Evolutionary conservation across 2,888 invertebrate genomes (phyloP), one percentile per base, ranked within the genome.

Genomic region (Dolichomitus sp.): DNA sequence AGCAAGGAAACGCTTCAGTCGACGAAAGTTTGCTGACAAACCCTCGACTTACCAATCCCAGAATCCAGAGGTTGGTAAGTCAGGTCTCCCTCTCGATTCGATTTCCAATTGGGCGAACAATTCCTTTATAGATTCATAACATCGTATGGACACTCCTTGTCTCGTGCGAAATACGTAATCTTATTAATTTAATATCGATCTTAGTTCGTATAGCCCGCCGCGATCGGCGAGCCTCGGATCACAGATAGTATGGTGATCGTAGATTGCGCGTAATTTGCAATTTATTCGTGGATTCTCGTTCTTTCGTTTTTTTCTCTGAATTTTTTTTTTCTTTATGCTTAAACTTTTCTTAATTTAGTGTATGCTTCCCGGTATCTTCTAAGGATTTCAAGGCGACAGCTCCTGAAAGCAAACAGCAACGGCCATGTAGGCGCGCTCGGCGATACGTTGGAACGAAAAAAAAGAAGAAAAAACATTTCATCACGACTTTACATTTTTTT

Each of bases 311-410:
- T 48, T 77, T 57, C 78, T 59, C 40, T 37, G 48, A 48, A 61
- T 65, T 83, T 33, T 54, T 87, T 33, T 54, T 80, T 54, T 80
- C 40, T 69, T 37, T 76, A 14, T 50, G 19, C 59, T 73, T 69
- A 83, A 83, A 85, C 57, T 84, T 87, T 81, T 86, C 87, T 87
- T 65, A 83, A 80, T 85, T 45, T 65, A 77, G 61, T 76, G 85
- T 87, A 84, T 87, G 86, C 86, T 87, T 88, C 87, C 87, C 88
- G 87, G 85, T 84, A 87, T 91, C 92, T 88, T 91, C 90, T 91
- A 93, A 92, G 91, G 90, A 92, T 93, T 93, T 93, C 93, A 93
- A 92, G 93, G 93, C 89, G 93, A 93, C 93, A 93, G 93, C 92
- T 93, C 93, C 93, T 93, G 93, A 93, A 93, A 93, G 87, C 93